These are phyloP conservation scores for Oscheius onirici DNA, from an alignment of 2,888 invertebrate genomes.

Conservation along the genomic window DNA sequence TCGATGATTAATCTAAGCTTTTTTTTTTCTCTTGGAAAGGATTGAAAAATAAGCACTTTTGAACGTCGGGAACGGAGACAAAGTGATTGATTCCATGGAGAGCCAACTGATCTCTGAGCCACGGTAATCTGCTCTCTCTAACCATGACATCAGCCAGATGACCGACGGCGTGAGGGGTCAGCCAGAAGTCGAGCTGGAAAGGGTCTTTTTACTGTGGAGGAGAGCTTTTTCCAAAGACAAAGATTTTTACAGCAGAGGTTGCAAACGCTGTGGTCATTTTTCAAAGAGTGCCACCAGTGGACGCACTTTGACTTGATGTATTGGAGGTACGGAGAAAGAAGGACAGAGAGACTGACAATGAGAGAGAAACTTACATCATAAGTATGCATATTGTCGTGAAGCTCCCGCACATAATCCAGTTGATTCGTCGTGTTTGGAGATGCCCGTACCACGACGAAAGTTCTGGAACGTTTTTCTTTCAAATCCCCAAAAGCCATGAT, in stretches of 20 bases:
- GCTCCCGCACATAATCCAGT: constrained; percentile 50
- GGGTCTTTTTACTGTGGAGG: not conserved
- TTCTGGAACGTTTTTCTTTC: constrained; percentile 39
- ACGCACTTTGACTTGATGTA: not conserved
- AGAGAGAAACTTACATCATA: constrained; percentile 37
- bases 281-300: not conserved
- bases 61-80: constrained; percentile 76
- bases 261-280: not conserved
- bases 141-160: constrained; percentile 78
- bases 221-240: not conserved
- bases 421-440: constrained; percentile 49
- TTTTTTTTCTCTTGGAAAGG: not conserved
- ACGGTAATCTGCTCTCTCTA: constrained; percentile 77
- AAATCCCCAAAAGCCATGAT: too few relatives aligned
- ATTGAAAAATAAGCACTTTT: constrained; percentile 71
- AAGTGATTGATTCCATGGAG: constrained; percentile 37
- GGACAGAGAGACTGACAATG: not conserved
- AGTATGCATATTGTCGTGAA: constrained; percentile 54
- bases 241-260: not conserved
- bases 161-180: constrained; percentile 64
- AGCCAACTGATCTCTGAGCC: constrained; percentile 77
- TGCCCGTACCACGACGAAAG: constrained; percentile 49
- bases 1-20: constrained; percentile 62
- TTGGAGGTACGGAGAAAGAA: not conserved
- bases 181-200: constrained; percentile 70